Evolutionary conservation across 2,797 vertebrate genomes (phyloP).

Genomic region (Corythornis leucogaster): DNA sequence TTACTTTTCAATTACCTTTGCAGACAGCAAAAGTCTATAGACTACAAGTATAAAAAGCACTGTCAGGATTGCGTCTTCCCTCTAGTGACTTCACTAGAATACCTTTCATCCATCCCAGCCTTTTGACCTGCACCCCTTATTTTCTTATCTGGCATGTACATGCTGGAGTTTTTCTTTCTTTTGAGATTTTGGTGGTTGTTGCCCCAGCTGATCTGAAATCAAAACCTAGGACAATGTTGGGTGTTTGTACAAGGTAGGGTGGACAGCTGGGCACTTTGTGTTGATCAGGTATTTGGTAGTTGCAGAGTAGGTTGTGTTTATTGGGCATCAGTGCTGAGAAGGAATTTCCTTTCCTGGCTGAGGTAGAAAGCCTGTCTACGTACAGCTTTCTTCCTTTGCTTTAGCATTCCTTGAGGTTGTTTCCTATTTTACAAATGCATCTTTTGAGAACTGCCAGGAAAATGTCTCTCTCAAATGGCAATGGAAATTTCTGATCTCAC

Average conservation of each 20-base stretch:
- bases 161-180: not conserved
- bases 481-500: conserved; percentile 67
- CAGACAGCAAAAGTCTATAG: not conserved
- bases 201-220: not conserved
- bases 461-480: conserved; percentile 61
- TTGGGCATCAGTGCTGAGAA: conserved; percentile 22
- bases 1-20: not conserved
- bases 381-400: conserved; percentile 64
- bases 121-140: not conserved
- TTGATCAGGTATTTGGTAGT: not conserved
- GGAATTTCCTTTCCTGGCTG: conserved; percentile 64
- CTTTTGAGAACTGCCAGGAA: conserved; percentile 72
- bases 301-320: conserved; percentile 24
- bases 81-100: not conserved
- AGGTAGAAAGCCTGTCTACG: conserved; percentile 35
- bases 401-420: conserved; percentile 66
- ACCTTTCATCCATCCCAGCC: not conserved
- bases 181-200: not conserved
- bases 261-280: not conserved
- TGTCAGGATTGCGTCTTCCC: accelerated
- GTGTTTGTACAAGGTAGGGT: not conserved
- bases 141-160: not conserved
- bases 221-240: not conserved
- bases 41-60: not conserved
- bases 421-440: conserved; percentile 63